Evolutionary conservation across 1,140 invertebrate genomes (phyloP).

Genomic region (Bombus affinis): DNA sequence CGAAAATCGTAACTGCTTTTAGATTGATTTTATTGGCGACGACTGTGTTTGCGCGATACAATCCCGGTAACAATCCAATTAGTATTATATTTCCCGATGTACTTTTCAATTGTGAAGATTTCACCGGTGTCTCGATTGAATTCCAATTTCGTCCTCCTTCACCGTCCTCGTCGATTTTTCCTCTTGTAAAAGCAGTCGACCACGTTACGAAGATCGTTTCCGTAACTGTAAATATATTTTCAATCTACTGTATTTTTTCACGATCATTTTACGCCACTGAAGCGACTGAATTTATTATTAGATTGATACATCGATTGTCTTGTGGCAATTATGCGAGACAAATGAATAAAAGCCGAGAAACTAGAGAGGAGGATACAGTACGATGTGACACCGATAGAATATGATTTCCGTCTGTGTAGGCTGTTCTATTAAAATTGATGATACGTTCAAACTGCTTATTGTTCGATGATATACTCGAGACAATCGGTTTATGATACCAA

Average conservation of each 20-base stretch:
- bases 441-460: slow-evolving; percentile 1
- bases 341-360: background rate
- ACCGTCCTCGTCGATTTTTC: too few species aligned
- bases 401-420: background rate
- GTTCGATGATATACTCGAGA: background rate
- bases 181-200: background rate
- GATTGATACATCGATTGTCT: background rate
- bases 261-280: background rate
- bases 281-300: background rate
- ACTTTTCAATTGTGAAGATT: slow-evolving; percentile 7
- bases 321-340: background rate
- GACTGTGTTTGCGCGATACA: background rate
- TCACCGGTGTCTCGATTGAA: background rate
- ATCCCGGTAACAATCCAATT: background rate
- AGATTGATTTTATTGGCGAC: background rate
- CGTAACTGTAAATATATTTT: background rate
- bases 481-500: background rate
- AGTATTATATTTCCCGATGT: background rate
- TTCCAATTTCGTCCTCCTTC: background rate
- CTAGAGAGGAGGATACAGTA: background rate
- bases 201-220: background rate
- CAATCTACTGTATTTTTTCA: background rate
- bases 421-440: background rate
- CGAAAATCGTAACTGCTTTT: slow-evolving; percentile 1
- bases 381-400: background rate